A percentile compares a stretch with the other conserved stretches of the same genome.
Evolutionary conservation across 2,797 vertebrate species (phyloP).

Genomic region (Liparis tanakae): DNA sequence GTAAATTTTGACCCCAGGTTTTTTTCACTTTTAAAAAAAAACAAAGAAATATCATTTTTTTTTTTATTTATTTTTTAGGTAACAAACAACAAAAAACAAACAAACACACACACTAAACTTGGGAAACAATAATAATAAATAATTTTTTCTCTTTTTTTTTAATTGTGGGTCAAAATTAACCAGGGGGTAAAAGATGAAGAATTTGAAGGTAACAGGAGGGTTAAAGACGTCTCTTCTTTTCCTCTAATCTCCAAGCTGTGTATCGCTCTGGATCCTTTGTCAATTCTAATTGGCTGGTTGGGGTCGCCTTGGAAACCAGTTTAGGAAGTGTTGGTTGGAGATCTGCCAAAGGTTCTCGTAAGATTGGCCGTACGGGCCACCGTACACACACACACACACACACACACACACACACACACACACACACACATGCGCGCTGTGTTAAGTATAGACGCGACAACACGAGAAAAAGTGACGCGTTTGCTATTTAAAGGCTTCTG

Average conservation of each 20-base stretch:
- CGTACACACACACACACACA: constrained; percentile 19
- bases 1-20: too few species aligned
- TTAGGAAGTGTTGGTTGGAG: constrained; percentile 60
- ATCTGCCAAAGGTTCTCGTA: constrained; percentile 58
- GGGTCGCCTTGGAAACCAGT: constrained; percentile 76
- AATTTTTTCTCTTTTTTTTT: too few species aligned
- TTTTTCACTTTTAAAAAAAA: too few species aligned
- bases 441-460: constrained; percentile 1
- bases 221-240: constrained; percentile 36
- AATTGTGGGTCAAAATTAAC: too few species aligned
- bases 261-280: constrained; percentile 44
- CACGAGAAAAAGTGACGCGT: not conserved
- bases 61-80: too few species aligned
- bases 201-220: too few species aligned
- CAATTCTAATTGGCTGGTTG: constrained; percentile 68
- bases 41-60: too few species aligned
- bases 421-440: constrained; percentile 12
- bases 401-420: constrained; percentile 11
- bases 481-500: not conserved
- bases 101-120: too few species aligned
- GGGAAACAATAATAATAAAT: too few species aligned
- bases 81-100: too few species aligned
- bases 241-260: constrained; percentile 60
- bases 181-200: too few species aligned
- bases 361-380: constrained; percentile 40